Evolutionary conservation across 1,140 invertebrate species (phyloP).

Genomic region (Camponotus pennsylvanicus): DNA sequence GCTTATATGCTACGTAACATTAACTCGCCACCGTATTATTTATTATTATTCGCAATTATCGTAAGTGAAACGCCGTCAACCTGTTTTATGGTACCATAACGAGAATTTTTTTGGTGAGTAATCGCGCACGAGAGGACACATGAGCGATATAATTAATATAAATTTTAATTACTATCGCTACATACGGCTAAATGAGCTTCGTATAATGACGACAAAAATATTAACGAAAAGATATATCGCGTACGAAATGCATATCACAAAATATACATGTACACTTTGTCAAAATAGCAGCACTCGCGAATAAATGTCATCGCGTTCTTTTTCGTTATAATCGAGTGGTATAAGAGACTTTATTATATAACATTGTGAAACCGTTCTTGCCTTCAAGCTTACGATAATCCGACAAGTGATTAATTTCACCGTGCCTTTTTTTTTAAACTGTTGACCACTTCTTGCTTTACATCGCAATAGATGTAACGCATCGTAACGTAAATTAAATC

Average conservation of each 20-base stretch:
- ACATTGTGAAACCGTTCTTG: slow-evolving; percentile 24
- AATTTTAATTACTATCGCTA: slow-evolving; percentile 50
- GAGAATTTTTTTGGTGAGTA: slow-evolving; percentile 56
- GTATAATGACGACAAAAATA: slow-evolving; percentile 35
- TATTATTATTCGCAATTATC: slow-evolving; percentile 71
- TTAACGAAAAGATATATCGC: slow-evolving; percentile 4
- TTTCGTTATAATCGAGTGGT: not conserved
- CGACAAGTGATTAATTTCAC: slow-evolving; percentile 49
- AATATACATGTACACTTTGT: slow-evolving; percentile 10
- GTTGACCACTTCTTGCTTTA: slow-evolving; percentile 20
- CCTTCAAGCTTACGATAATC: slow-evolving; percentile 39
- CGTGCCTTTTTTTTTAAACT: not conserved
- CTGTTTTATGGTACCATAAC: slow-evolving; percentile 62
- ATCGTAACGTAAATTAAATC: slow-evolving; percentile 61
- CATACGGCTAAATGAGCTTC: slow-evolving; percentile 7
- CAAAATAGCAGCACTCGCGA: not conserved
- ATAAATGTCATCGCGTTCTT: slow-evolving; percentile 26
- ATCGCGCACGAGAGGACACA: slow-evolving; percentile 23
- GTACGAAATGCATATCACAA: not conserved
- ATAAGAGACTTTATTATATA: slow-evolving; percentile 37
- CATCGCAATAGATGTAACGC: slow-evolving; percentile 42
- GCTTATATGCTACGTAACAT: slow-evolving; percentile 38
- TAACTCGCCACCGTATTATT: slow-evolving; percentile 61
- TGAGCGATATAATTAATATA: slow-evolving; percentile 60
- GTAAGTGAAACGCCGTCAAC: slow-evolving; percentile 60